Base-by-base conservation (phyloP, 1,140 invertebrate genomes). In the Manduca sexta region DNA sequence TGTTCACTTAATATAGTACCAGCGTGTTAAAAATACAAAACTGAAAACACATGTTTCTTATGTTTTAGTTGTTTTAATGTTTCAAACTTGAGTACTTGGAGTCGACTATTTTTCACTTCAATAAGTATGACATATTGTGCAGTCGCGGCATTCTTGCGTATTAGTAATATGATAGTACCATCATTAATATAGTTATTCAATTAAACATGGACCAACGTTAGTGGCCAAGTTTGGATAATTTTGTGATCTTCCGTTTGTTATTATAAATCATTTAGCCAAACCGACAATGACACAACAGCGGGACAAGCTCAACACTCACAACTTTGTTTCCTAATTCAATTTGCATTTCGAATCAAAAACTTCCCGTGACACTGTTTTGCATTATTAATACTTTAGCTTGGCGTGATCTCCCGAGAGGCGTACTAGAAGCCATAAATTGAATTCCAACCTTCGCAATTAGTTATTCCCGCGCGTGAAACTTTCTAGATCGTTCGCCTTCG, bases 301-400 rank as follows among this genome's bases (percentile, higher is more conserved):
- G 60, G 64, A 35, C 60, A 60, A 72, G 69, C 64, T 69, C 60
- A 59, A 67, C 60, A 76, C 61, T 69, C 69, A 64, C 64, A 75
- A 81, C 75, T 78, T 74, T 74, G 73, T 84, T 81, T 74, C 56
- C 76, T 85, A 84, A 85, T 84, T 76, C 68, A 74, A 83, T 85
- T 84, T 84, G 75, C 82, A 84, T 85, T 77, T 53, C 54, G 69
- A 85, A 82, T 82, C 80, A 81, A 82, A 85, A 85, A 85, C 74
- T 85, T 85, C 79, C 58, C 76, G 80, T 84, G 82, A 85, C 82
- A 85, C 82, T 85, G 82, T 85, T 85, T 85, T 85, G 80, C 82
- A 85, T 85, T 85, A 85, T 82, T 85, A 85, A 85, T 84, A 81
- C 78, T 80, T 78, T 73, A 71, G 73, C 69, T 69, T 75, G 64